Evolutionary conservation across 2,113 vertebrate genomes (phyloP), one percentile per base, ranked within the genome.

Genomic region (Phodopus roborovskii): DNA sequence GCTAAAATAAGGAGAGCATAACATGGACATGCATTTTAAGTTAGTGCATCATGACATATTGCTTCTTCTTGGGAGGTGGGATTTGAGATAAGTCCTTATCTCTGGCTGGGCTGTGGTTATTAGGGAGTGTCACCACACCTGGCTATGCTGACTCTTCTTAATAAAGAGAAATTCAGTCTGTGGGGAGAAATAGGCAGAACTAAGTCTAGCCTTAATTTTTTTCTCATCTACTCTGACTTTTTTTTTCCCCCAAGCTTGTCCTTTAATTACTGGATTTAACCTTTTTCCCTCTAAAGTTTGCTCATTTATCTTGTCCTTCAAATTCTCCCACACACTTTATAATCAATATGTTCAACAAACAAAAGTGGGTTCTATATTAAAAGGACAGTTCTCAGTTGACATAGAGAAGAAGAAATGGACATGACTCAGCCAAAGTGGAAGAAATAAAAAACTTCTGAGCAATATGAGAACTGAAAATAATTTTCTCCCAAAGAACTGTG

Each of bases 341-440:
- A 88, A 84, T 81, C 74, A 91, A 71, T 88, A 81, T 71, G 73
- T 73, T 95, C 81, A 96, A 68, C 39, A 82, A 91, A 90, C 16
- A 42, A 70, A 5, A 20, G 39, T 33, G 48, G 22, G 7, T 39
- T 91, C 42, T 73, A 45, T 87, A 84, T 22, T 95, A 70, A 92
- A 94, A 94, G 74, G 30, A 90, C n/a, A 93, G 58, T 58, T 17
- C 36, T 77, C 58, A n/a, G 30, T 4, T 42, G 50, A 94, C 77
- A 24, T 17, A n/a, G 39, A 53, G 24, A 50, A 85, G 73, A 87
- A 20, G 91, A 87, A 68, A 83, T 62, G 62, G 87, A 73, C 30
- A 86, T 30, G 66, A 64, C 12, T 62, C 60, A 82, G 39, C 50
- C 83, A 92, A 92, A 93, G 60, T 50, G 12, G 36, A 94, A 87